Evolutionary conservation across 2,113 vertebrate species (phyloP).

Genomic region (Paradisaea rubra): DNA sequence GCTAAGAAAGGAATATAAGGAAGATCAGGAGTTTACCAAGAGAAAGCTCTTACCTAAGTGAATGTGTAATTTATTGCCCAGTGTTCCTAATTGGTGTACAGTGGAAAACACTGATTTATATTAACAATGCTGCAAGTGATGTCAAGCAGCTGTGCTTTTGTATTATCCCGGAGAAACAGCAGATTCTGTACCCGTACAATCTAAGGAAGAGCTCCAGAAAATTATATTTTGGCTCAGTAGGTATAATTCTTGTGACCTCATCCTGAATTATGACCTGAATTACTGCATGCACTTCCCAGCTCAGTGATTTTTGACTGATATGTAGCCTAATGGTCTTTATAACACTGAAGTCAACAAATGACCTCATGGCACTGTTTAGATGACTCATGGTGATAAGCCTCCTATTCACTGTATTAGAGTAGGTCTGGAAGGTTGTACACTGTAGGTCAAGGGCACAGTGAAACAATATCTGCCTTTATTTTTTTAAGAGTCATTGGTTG

Average conservation of each 20-base stretch:
- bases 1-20: not conserved
- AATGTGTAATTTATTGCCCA: not conserved
- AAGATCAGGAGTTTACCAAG: not conserved
- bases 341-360: not conserved
- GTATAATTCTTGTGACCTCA: not conserved
- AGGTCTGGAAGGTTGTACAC: not conserved
- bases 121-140: not conserved
- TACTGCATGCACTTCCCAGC: not conserved
- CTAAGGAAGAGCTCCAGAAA: not conserved
- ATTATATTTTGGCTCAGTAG: not conserved
- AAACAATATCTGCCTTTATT: not conserved
- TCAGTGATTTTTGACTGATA: not conserved
- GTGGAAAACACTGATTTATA: not conserved
- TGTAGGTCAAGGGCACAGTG: not conserved
- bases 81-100: not conserved
- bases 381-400: not conserved
- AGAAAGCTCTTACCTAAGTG: not conserved
- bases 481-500: not conserved
- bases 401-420: not conserved
- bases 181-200: not conserved
- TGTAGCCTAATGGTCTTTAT: not conserved
- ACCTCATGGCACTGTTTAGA: not conserved
- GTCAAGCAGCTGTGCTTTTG: not conserved
- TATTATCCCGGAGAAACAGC: not conserved
- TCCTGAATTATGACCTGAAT: not conserved